Evolutionary conservation across 2,888 invertebrate genomes (phyloP).

Genomic region (Watsonalla binaria): DNA sequence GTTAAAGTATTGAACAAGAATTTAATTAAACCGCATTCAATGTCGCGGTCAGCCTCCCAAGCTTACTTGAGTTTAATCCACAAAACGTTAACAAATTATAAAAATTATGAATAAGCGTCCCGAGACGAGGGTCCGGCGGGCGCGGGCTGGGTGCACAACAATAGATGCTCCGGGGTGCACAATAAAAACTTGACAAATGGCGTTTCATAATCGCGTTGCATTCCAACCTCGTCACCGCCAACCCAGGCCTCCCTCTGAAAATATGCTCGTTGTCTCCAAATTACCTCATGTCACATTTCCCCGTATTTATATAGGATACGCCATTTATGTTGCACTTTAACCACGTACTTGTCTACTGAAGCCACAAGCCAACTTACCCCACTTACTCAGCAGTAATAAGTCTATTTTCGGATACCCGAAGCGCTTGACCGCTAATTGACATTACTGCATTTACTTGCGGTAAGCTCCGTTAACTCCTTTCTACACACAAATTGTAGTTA

Average conservation of each 20-base stretch:
- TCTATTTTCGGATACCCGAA: background rate
- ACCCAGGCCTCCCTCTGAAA: slow-evolving; percentile 54
- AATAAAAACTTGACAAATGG: slow-evolving; percentile 80
- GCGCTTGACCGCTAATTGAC: background rate
- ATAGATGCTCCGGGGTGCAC: slow-evolving; percentile 66
- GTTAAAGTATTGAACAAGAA: background rate
- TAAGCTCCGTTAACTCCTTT: no score
- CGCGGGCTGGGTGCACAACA: slow-evolving; percentile 40
- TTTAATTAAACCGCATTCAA: background rate
- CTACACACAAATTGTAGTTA: no score
- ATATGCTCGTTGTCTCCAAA: slow-evolving; percentile 47
- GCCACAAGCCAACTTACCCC: background rate
- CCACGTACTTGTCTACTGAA: background rate
- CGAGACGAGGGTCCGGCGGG: slow-evolving; percentile 57
- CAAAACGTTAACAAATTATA: slow-evolving; percentile 71
- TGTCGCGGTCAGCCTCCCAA: background rate
- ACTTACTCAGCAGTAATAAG: background rate
- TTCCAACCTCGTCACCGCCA: slow-evolving; percentile 66
- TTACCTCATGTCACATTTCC: slow-evolving; percentile 27
- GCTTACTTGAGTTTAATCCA: slow-evolving; percentile 28
- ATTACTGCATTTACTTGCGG: no score
- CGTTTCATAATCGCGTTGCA: slow-evolving; percentile 75
- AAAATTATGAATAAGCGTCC: slow-evolving; percentile 74
- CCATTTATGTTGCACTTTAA: background rate
- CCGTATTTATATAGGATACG: slow-evolving; percentile 10